A percentile compares a stretch with the other conserved stretches of the same genome.
Conservation (phyloP, 1,140 invertebrate species). For the Drosophila guanche region DNA sequence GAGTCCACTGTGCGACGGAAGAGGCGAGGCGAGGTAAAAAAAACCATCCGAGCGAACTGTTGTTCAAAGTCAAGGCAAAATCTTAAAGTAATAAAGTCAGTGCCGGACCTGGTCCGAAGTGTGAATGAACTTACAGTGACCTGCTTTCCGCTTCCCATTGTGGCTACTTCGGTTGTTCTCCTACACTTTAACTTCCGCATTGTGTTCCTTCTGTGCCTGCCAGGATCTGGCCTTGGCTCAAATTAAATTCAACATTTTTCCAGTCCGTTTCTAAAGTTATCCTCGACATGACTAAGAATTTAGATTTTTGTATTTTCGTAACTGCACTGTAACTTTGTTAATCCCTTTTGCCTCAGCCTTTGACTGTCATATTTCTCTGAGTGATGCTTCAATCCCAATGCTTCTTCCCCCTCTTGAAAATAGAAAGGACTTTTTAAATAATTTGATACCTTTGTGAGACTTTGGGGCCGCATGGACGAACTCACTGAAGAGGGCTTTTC, state of each 20-base stretch:
- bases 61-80: slow-evolving; percentile 81
- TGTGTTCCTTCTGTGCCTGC: slow-evolving; percentile 3
- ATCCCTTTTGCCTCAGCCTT: slow-evolving; percentile 26
- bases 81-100: slow-evolving; percentile 81
- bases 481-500: slow-evolving; percentile 31
- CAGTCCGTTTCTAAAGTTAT: slow-evolving; percentile 43
- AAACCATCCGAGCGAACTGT: slow-evolving; percentile 67
- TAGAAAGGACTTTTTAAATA: slow-evolving; percentile 57
- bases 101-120: slow-evolving; percentile 45
- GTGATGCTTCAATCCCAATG: neutral
- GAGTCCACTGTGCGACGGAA: slow-evolving; percentile 53
- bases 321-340: slow-evolving; percentile 33
- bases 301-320: neutral
- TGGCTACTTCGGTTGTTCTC: slow-evolving; percentile 11
- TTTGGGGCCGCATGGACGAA: slow-evolving; percentile 23
- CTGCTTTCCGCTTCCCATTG: slow-evolving; percentile 48
- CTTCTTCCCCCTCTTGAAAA: slow-evolving; percentile 3
- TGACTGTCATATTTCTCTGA: slow-evolving; percentile 48
- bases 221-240: slow-evolving; percentile 62
- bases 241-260: slow-evolving; percentile 65
- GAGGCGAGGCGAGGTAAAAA: slow-evolving; percentile 38
- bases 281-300: slow-evolving; percentile 2
- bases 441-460: slow-evolving; percentile 65
- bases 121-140: slow-evolving; percentile 80
- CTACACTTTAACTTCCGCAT: slow-evolving; percentile 30